A percentile compares a stretch with the other conserved stretches of the same genome.
These are phyloP conservation scores for Nephila pilipes DNA, from an alignment of 1,140 invertebrate species.

Conservation along the genomic window DNA sequence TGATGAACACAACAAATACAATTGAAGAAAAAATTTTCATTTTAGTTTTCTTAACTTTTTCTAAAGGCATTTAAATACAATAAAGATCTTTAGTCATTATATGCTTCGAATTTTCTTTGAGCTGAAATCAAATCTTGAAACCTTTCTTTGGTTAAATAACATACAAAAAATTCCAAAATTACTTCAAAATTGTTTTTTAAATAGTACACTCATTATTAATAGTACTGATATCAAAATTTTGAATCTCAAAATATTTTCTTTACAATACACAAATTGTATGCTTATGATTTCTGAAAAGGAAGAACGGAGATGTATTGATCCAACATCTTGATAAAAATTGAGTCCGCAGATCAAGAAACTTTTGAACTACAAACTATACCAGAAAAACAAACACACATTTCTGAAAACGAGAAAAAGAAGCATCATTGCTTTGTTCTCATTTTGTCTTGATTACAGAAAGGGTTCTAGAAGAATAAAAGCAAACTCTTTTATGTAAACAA, in stretches of 20 bases:
- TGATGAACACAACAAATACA: too few relatives aligned
- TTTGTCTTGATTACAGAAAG: background rate
- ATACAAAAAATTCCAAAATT: too few relatives aligned
- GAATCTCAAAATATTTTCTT: background rate
- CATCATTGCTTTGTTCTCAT: background rate
- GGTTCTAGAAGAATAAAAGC: background rate
- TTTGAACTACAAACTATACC: background rate
- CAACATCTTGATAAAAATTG: background rate
- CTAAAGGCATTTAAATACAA: too few relatives aligned
- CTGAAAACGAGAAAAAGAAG: background rate
- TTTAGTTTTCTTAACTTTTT: too few relatives aligned
- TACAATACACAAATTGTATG: background rate
- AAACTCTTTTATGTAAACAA: slow-evolving; percentile 35
- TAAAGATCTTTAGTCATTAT: too few relatives aligned
- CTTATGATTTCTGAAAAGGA: background rate
- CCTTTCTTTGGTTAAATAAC: too few relatives aligned
- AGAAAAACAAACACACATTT: background rate
- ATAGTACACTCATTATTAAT: too few relatives aligned
- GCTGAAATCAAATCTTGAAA: too few relatives aligned
- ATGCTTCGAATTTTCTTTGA: too few relatives aligned
- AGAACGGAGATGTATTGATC: background rate
- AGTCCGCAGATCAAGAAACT: background rate
- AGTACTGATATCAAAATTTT: background rate
- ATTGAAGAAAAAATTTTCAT: too few relatives aligned
- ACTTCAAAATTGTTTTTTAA: too few relatives aligned